Base-by-base conservation (phyloP, 2,888 invertebrate species). In the Dastarcus helophoroides region DNA sequence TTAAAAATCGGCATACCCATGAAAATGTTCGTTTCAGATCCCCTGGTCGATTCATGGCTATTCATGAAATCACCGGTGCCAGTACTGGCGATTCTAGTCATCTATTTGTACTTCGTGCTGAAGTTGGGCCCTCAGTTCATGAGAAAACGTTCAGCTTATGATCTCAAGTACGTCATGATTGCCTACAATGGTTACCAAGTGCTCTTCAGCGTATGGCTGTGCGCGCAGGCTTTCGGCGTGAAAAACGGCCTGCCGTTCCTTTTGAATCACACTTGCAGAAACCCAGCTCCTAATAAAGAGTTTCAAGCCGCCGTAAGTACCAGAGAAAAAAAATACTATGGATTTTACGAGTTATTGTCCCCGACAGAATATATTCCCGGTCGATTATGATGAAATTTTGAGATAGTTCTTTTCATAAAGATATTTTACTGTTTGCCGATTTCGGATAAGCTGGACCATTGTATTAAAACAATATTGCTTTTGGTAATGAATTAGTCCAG, bases 171-270 rank as follows among this genome's bases (percentile, higher is more conserved):
- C 25, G 53, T 79, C 0, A 71, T 91, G 52, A 70, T 85, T 10
- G 52, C 70, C 1, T 94, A 93, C 61, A 94, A 94, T 53, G 71
- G 80, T n/a, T 76, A 79, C 32, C 91, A 93, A 71, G 89, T 93
- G 3, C 25, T 82, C 8, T 79, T 89, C 62, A 91, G 89, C 48
- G 57, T 76, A 8, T 90, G 74, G 67, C 65, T 90, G 44, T 68
- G 71, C 38, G 53, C 64, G 12, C 47, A 49, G 30, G 50, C 47
- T 1, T 35, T 73, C 58, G 49, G 58, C 47, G 49, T 53, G 14
- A 47, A 51, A 28, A 42, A 45, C 26, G 45, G 45, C 8, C 27
- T 50, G 22, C 40, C 48, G 13, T 42, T 48, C 35, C 22, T 50
- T 28, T 35, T 54, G 5, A 49, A 44, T 17, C 47, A 48, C 32